Base-by-base conservation (phyloP, 64 coral and sea anemone genomes). In the Orbicella faveolata region DNA sequence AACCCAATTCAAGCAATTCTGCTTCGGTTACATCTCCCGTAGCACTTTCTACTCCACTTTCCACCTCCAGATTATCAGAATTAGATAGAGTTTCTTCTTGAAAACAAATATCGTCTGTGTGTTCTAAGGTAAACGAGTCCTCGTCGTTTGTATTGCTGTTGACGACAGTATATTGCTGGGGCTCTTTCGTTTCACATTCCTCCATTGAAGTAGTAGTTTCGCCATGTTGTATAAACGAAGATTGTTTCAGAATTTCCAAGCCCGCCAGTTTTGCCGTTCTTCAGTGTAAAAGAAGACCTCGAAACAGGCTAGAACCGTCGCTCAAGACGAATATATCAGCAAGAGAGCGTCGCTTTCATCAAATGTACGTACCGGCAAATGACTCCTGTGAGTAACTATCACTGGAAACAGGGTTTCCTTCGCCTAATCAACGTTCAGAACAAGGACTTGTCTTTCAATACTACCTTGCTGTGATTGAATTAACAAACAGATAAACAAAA, bases 11-110 rank as follows among this genome's bases (percentile, higher is more conserved):
- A 6, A 77, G 21, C 15, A 85, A 61, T 67, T 86, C 84, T 13
- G 76, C 90, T 54, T 77, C 82, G 33, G 65, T 52, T 26, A 85
- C 75, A 74, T 92, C 90, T 9, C 83, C 83, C 37, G 62, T 87
- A 2, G 83, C 79, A 92, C 90, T 92, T 44, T 92, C 90, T 18
- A 92, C 90, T 26, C 90, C 90, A 62, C 90, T 92, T 87, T 92
- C 90, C 63, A 84, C 66, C 62, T 92, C 90, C 39, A 92, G 61
- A 77, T 92, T 87, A 77, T 92, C 90, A 62, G 84, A 86, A 79
- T 92, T 86, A 14, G 90, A 92, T n/a, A 87, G 52, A 36, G 83
- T 85, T 85, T 85, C 82, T 39, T 85, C 82, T 85, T 44, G 11
- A 53, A 53, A 68, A 66, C 65, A 14, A 37, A 18, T 52, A 73